Evolutionary conservation across 2,113 vertebrate genomes (phyloP), one percentile per base, ranked within the genome.

Genomic region (Lota lota): DNA sequence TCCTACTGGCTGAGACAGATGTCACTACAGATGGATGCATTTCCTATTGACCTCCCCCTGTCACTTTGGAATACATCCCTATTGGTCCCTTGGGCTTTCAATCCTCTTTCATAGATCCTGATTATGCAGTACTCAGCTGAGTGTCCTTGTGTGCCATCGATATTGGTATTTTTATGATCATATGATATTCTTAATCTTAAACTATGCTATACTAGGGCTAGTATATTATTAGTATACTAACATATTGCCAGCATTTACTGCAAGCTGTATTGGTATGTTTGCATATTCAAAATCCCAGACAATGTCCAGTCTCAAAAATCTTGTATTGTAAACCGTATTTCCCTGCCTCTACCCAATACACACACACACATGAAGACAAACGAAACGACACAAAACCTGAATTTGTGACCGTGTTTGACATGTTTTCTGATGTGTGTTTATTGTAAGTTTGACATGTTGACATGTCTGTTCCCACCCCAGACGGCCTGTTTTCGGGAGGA

Each of bases 401-500:
- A 7, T 33, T 14, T 50, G 5, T 50, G 40, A 6, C 51, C 14
- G 53, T 18, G 5, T 56, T 56, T 56, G 53, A 18, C n/a, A 56
- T 56, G 53, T 56, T 59, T 59, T 33, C 28, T 6, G 24, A 28
- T 28, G 28, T 33, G 28, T 33, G 28, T 33, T 59, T 33, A 4
- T n/a, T 33, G n/a, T 19, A 20, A 15, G 0, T 53, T 5, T 22
- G 1, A 60, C 40, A 56, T n/a, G 56, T 60, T 60, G 5, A 16
- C 40, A 47, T 56, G 24, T 66, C 72, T 84, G 70, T 86, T 28
- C 85, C 58, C 61, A n/a, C 40, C 88, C 63, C 76, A 99, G 97
- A 98, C 97, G 83, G 97, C 97, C 0, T 99, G 97, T 90, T 99
- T 99, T 87, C 94, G 97, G 84, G 97, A 99, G 90, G 97, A 99